These are phyloP conservation scores for Enteromius mattozi DNA, from an alignment of 2,797 vertebrate genomes.

Conservation along the genomic window DNA sequence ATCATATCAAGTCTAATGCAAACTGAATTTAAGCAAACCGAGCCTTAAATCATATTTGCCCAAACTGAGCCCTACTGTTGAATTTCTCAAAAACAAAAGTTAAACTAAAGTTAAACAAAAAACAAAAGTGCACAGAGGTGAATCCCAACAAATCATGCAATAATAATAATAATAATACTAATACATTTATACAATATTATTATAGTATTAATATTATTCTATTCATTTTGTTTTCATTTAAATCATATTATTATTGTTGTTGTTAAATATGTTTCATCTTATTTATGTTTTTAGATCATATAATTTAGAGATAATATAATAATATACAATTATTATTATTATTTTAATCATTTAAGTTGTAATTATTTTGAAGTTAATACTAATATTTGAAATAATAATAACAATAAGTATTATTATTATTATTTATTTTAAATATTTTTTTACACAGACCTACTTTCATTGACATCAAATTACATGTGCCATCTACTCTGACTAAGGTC, in stretches of 20 bases:
- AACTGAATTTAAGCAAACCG: background rate
- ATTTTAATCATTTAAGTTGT: background rate
- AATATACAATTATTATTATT: background rate
- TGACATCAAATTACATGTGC: conserved; percentile 15
- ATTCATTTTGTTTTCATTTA: background rate
- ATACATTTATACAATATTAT: no score
- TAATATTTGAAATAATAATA: background rate
- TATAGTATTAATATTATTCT: background rate
- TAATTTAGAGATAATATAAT: no score
- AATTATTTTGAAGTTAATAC: background rate
- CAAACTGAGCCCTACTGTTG: no score
- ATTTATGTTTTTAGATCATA: no score
- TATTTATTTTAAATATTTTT: no score
- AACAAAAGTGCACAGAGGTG: background rate
- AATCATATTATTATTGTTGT: background rate
- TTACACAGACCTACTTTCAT: conserved; percentile 4
- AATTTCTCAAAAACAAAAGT: conserved; percentile 5
- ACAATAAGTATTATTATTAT: no score
- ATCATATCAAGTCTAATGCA: background rate
- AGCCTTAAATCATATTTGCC: background rate
- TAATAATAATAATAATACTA: background rate
- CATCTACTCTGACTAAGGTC: conserved; percentile 7
- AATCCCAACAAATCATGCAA: background rate
- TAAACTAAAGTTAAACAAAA: background rate
- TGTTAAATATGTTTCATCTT: background rate